Percentiles rank a stretch among this genome's conserved stretches.
Conservation (phyloP, 2,113 vertebrate genomes). For the Rhinogobius similis region DNA sequence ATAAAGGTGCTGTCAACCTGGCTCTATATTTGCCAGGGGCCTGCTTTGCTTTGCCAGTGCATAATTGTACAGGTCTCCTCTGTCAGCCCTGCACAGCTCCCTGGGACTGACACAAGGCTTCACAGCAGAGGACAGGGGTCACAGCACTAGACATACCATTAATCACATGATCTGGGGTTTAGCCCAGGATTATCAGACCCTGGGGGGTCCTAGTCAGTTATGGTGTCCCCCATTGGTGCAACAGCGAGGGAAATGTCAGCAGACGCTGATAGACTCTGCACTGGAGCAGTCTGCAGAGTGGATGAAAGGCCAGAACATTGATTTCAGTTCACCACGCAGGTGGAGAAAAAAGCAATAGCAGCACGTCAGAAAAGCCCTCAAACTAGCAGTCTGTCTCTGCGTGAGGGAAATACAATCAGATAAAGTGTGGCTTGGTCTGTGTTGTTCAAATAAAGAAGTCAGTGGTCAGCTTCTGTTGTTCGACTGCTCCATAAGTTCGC, state of each 20-base stretch:
- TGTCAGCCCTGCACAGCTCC: slow-evolving; percentile 56
- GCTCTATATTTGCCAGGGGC: slow-evolving; percentile 53
- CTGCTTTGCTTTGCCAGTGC: slow-evolving; percentile 59
- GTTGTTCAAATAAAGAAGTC: slow-evolving; percentile 25
- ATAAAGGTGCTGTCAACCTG: slow-evolving; percentile 56
- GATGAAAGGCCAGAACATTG: slow-evolving; percentile 66
- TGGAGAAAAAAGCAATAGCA: slow-evolving; percentile 47
- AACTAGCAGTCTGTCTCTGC: slow-evolving; percentile 40
- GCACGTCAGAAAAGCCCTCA: slow-evolving; percentile 39
- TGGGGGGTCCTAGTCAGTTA: slow-evolving; percentile 46
- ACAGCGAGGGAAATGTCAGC: slow-evolving; percentile 60
- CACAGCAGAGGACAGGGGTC: slow-evolving; percentile 67
- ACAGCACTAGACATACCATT: slow-evolving; percentile 65
- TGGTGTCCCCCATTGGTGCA: slow-evolving; percentile 47
- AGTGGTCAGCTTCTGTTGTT: slow-evolving; percentile 18
- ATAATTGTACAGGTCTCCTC: slow-evolving; percentile 64
- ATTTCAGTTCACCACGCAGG: slow-evolving; percentile 66
- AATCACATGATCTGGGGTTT: slow-evolving; percentile 70
- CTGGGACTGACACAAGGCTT: slow-evolving; percentile 47
- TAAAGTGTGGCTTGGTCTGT: slow-evolving; percentile 39
- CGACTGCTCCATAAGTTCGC: not conserved
- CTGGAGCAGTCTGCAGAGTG: slow-evolving; percentile 55
- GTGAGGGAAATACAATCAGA: slow-evolving; percentile 38
- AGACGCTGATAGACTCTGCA: slow-evolving; percentile 56
- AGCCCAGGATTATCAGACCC: slow-evolving; percentile 65